Conservation (phyloP, 2,113 vertebrate species). For the Microcebus jonahi region DNA sequence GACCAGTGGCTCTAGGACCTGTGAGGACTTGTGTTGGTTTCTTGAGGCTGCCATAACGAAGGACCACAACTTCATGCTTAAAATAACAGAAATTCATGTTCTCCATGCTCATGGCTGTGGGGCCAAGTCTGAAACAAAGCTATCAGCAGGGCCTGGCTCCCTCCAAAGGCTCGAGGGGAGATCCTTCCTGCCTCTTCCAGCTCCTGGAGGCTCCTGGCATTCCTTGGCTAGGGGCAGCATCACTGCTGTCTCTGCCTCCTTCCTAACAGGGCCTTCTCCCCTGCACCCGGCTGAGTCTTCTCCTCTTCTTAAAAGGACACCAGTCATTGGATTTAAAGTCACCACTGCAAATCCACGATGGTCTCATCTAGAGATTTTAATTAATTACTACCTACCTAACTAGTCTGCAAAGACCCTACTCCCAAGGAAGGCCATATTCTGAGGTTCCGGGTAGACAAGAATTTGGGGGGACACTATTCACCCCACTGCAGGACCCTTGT, state of each 20-base stretch:
- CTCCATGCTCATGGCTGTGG: not conserved
- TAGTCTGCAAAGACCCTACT: not conserved
- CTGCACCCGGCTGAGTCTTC: not conserved
- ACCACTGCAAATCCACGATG: not conserved
- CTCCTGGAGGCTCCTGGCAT: not conserved
- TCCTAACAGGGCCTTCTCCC: not conserved
- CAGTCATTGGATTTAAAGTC: not conserved
- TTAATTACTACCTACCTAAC: not conserved
- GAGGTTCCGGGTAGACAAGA: not conserved
- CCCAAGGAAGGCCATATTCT: not conserved
- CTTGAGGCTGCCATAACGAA: not conserved
- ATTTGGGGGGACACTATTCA: not conserved
- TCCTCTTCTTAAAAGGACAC: not conserved
- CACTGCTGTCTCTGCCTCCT: not conserved
- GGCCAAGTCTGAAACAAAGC: not conserved
- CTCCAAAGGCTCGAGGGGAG: not conserved
- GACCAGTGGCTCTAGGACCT: not conserved
- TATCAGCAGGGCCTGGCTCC: rapidly evolving
- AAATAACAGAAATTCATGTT: not conserved
- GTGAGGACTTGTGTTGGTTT: not conserved
- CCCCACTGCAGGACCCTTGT: not conserved
- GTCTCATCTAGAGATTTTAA: not conserved
- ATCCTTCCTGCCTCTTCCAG: not conserved
- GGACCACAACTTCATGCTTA: not conserved
- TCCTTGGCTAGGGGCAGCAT: not conserved